Conservation (phyloP, 2,888 invertebrate genomes). For the Heteropelma amictum region DNA sequence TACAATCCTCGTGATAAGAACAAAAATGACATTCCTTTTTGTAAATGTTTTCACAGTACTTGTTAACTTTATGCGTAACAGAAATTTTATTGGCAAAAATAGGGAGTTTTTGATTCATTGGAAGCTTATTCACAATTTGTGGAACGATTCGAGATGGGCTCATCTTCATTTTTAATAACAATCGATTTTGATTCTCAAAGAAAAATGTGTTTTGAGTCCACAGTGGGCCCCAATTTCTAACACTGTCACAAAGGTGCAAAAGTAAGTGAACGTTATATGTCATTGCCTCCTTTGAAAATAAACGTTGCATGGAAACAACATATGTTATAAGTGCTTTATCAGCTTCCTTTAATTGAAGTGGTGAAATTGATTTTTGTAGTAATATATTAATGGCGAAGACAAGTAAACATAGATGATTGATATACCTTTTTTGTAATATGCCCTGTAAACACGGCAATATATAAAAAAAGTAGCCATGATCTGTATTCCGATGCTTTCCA, state of each 20-base stretch:
- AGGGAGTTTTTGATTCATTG: no score
- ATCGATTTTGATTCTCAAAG: constrained; percentile 32
- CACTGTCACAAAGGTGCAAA: constrained; percentile 25
- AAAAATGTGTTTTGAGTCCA: constrained; percentile 35
- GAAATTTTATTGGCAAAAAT: no score
- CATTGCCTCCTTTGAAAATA: constrained; percentile 21
- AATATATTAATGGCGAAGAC: not conserved
- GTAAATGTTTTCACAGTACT: no score
- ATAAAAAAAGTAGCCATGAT: constrained; percentile 37
- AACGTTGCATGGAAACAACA: not conserved
- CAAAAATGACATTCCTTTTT: no score
- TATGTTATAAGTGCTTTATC: not conserved
- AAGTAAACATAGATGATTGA: not conserved
- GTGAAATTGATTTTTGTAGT: not conserved
- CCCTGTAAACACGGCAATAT: constrained; percentile 29
- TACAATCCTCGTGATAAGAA: no score
- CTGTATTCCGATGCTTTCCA: constrained; percentile 40
- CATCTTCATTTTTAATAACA: not conserved
- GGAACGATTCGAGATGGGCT: not conserved
- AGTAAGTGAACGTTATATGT: constrained; percentile 35
- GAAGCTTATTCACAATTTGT: no score
- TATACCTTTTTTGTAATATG: constrained; percentile 31
- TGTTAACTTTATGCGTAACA: no score
- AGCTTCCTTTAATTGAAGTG: not conserved
- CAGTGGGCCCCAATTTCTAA: constrained; percentile 29